A percentile compares a stretch with the other conserved stretches of the same genome.
phyloP scores from a whole-genome alignment of 2,113 vertebrate species.

The Bubo bubo region DNA sequence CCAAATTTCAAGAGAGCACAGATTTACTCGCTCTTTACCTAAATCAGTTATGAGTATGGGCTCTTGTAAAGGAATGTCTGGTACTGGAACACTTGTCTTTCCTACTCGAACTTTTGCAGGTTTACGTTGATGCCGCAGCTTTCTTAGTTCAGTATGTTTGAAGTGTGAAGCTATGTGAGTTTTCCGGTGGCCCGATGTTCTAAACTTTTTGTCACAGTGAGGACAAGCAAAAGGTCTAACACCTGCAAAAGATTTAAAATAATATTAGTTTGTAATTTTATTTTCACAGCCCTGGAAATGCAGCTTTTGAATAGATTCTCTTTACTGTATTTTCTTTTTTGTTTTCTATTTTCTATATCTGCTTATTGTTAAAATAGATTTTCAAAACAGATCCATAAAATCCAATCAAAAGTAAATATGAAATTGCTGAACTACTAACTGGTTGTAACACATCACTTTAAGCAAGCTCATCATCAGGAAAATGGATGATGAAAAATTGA shows the following conservation, averaged over 20 bases:
- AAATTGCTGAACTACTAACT: neutral
- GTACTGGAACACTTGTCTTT: slow-evolving; percentile 84
- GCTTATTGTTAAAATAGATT: neutral
- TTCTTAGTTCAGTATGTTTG: slow-evolving; percentile 90
- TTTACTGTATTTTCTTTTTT: neutral
- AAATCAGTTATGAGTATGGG: slow-evolving; percentile 97
- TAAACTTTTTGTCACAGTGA: slow-evolving; percentile 97
- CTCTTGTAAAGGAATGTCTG: slow-evolving; percentile 95
- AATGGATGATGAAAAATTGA: neutral
- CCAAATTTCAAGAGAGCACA: neutral
- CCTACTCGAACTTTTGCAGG: slow-evolving; percentile 85
- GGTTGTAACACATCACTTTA: neutral
- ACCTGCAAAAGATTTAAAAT: slow-evolving; percentile 71
- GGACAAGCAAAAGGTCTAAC: slow-evolving; percentile 95
- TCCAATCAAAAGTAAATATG: neutral
- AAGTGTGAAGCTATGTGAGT: slow-evolving; percentile 97
- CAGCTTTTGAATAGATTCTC: neutral
- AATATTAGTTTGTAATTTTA: neutral
- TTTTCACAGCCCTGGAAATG: neutral
- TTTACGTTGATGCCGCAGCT: slow-evolving; percentile 90
- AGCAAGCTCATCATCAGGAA: neutral
- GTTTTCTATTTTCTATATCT: neutral
- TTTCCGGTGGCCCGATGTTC: slow-evolving; percentile 96
- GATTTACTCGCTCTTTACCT: slow-evolving; percentile 73
- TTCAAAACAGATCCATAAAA: neutral